phyloP scores from a whole-genome alignment of 2,888 invertebrate species.

The Rutpela maculata region DNA sequence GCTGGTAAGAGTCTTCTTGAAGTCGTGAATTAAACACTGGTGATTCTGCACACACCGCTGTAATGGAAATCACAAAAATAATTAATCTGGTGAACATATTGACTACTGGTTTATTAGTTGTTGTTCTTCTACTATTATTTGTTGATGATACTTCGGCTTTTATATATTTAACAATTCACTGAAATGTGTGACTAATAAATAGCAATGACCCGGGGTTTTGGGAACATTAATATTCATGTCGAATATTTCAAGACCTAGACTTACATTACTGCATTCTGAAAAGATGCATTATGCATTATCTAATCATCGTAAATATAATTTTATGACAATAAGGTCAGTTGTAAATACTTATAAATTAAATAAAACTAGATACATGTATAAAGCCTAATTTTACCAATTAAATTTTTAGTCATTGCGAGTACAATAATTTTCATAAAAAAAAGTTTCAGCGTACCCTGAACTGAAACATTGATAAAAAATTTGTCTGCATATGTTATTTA shows the following conservation, averaged over 20 bases:
- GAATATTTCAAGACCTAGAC: background rate
- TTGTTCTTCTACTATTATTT: background rate
- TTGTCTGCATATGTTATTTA: too few relatives aligned
- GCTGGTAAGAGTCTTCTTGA: conserved; percentile 31
- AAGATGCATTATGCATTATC: background rate
- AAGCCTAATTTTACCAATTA: too few relatives aligned
- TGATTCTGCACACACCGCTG: conserved; percentile 23
- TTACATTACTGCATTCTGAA: conserved; percentile 15
- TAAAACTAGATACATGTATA: background rate
- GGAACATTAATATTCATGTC: conserved; percentile 41
- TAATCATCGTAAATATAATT: conserved; percentile 6
- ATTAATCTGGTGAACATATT: background rate
- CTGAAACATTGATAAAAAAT: too few relatives aligned
- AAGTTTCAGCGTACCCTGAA: too few relatives aligned
- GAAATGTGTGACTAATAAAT: conserved; percentile 8
- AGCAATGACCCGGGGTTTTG: conserved; percentile 39
- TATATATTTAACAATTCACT: conserved; percentile 32
- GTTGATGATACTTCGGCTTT: conserved; percentile 7
- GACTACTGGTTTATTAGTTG: background rate
- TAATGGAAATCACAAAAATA: conserved; percentile 8
- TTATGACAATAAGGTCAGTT: background rate
- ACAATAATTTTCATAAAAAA: too few relatives aligned
- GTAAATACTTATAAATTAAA: background rate
- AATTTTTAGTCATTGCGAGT: too few relatives aligned
- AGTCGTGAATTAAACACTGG: conserved; percentile 33